Conservation (phyloP, 2,797 vertebrate species). For the Lacerta viridis region DNA sequence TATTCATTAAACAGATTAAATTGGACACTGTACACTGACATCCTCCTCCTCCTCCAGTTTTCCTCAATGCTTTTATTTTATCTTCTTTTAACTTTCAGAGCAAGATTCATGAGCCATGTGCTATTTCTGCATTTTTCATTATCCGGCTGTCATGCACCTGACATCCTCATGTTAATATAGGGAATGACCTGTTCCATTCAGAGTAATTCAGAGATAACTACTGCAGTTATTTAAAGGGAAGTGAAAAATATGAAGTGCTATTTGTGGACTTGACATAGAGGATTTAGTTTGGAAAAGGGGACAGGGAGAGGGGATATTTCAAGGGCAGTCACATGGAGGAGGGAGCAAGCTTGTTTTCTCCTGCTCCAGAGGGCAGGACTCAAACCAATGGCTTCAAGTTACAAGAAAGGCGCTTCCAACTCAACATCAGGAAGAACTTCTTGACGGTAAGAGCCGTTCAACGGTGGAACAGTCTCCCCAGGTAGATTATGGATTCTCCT, state of each 20-base stretch:
- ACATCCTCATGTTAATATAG: constrained; percentile 56
- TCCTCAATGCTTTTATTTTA: neutral
- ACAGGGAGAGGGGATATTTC: too few species aligned
- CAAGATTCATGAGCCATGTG: constrained; percentile 49
- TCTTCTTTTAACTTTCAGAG: constrained; percentile 43
- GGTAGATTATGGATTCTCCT: too few species aligned
- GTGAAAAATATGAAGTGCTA: constrained; percentile 46
- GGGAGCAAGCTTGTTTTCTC: too few species aligned
- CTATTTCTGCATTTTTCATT: constrained; percentile 70
- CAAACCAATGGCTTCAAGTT: too few species aligned
- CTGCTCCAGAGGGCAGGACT: too few species aligned
- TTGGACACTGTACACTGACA: constrained; percentile 10
- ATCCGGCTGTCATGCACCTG: constrained; percentile 56
- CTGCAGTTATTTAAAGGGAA: constrained; percentile 48
- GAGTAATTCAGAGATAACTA: constrained; percentile 52
- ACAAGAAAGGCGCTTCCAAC: too few species aligned
- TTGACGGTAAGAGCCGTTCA: too few species aligned
- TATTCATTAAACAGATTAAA: constrained; percentile 48
- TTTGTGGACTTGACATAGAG: constrained; percentile 37
- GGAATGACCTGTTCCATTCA: constrained; percentile 54
- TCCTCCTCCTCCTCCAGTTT: neutral
- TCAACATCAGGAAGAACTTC: too few species aligned
- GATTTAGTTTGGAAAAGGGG: neutral
- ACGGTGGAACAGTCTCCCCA: too few species aligned
- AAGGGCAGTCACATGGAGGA: too few species aligned